Base-by-base conservation (phyloP, 2,888 invertebrate species). In the Amblyjoppa proteus region DNA sequence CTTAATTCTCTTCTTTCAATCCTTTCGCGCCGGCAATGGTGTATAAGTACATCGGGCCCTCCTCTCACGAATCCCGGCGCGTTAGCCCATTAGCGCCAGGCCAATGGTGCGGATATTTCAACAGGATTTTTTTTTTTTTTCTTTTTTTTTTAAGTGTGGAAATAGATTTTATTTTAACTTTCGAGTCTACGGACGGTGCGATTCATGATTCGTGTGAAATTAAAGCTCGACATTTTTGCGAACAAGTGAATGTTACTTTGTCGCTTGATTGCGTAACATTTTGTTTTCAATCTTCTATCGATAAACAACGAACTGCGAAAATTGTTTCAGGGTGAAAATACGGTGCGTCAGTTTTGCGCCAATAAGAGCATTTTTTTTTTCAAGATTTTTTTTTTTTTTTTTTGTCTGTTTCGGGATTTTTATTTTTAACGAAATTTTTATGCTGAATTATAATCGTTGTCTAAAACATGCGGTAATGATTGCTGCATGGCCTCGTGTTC, bases 61-160 rank as follows among this genome's bases (percentile, higher is more conserved):
- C 41, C 80, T 66, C 31, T 66, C 31, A 45, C 51, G 64, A 83
- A 73, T 80, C 68, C 80, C 61, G 41, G 16, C 56, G 61, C 53
- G 66, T 76, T 85, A 74, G 76, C 80, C 85, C 85, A 85, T 85
- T 85, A 85, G 83, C 85, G 41, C 83, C 78, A 49, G 61, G 41
- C 70, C 38, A 73, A 71, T 31, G 58, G 49, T 16, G 58, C 25
- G 53, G 13, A 71, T 78, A 69, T 49, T 53, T 69, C 77, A 70
- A 31, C 69, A 13, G 38, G 41, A 49, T 58, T 56, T 73, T 70
- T 80, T 74, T 69, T 31, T 56, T 13, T 34, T 51, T 41, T 49
- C 25, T 51, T 77, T 77, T 9, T 34, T 13, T 28, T 45, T 45
- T 45, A 0, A 16, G 38, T 20, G 75, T 79, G 66, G 58, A 79